Conservation (phyloP, 2,888 invertebrate genomes). For the Linnaemya tessellans region DNA sequence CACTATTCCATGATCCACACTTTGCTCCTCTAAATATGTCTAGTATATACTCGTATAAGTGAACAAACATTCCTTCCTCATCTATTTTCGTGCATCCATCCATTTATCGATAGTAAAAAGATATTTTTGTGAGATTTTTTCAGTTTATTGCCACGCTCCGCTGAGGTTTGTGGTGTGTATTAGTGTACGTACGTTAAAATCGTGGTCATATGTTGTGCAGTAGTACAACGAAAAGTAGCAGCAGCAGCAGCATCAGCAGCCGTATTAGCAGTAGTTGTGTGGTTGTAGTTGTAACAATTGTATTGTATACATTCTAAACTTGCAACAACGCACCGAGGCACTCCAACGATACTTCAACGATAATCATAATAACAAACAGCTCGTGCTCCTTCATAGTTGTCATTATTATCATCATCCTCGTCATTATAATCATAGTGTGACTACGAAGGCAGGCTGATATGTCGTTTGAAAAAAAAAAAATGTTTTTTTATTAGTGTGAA, state of each 20-base stretch:
- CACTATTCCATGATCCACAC: conserved; percentile 46
- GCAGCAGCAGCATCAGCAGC: not conserved
- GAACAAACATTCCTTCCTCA: conserved; percentile 60
- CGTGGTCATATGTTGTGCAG: conserved; percentile 61
- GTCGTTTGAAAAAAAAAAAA: not conserved
- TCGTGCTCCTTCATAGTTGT: conserved; percentile 57
- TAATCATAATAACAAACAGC: conserved; percentile 45
- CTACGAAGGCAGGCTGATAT: conserved; percentile 6
- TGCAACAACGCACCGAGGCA: conserved; percentile 31
- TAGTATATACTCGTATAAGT: conserved; percentile 1
- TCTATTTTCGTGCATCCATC: conserved; percentile 68
- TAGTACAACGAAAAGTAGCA: conserved; percentile 10
- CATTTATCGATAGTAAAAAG: conserved; percentile 73
- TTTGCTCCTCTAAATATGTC: conserved; percentile 32
- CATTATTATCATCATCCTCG: conserved; percentile 51
- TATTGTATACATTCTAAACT: conserved; percentile 41
- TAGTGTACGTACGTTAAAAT: conserved; percentile 68
- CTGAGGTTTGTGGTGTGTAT: conserved; percentile 78
- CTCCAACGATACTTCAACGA: conserved; percentile 16
- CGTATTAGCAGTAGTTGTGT: conserved; percentile 19
- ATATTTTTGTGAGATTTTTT: conserved; percentile 74
- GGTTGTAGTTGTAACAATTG: conserved; percentile 39
- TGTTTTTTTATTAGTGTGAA: too few relatives aligned
- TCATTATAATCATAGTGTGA: conserved; percentile 31
- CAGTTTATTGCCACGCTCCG: conserved; percentile 80